These are phyloP conservation scores for Hippocampus zosterae DNA, from an alignment of 2,113 vertebrate genomes.

Conservation along the genomic window DNA sequence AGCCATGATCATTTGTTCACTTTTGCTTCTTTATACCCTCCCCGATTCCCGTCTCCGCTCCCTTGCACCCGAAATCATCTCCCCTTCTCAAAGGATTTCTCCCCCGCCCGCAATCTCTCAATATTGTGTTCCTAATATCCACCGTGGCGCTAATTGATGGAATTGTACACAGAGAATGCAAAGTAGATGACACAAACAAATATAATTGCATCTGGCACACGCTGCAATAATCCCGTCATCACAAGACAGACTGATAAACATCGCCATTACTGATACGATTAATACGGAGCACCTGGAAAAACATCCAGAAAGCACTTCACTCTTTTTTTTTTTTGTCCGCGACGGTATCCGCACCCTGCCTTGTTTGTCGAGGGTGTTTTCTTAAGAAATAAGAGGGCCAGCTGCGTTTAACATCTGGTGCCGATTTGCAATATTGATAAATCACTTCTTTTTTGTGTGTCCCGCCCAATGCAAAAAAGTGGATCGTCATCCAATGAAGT, in stretches of 20 bases:
- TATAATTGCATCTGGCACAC: conserved; percentile 57
- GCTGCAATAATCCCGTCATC: conserved; percentile 43
- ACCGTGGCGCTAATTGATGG: conserved; percentile 68
- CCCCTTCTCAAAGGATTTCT: conserved; percentile 26
- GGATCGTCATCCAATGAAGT: background rate
- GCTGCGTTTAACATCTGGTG: conserved; percentile 38
- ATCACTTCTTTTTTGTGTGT: conserved; percentile 15
- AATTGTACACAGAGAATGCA: conserved; percentile 65
- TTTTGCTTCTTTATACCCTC: background rate
- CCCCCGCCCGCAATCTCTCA: conserved; percentile 46
- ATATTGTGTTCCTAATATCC: conserved; percentile 63
- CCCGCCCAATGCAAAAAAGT: conserved; percentile 2
- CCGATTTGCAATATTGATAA: conserved; percentile 28
- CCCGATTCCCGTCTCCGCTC: conserved; percentile 15
- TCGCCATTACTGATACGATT: conserved; percentile 24
- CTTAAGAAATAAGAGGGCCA: conserved; percentile 16
- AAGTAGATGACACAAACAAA: conserved; percentile 73
- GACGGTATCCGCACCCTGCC: conserved; percentile 17
- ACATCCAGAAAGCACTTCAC: conserved; percentile 25
- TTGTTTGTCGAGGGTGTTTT: conserved; percentile 6
- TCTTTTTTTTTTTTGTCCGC: conserved; percentile 13
- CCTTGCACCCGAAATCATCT: conserved; percentile 3
- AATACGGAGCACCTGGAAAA: conserved; percentile 25
- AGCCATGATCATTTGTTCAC: conserved; percentile 39
- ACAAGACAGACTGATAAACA: conserved; percentile 41